Evolutionary conservation across 2,888 invertebrate species (phyloP).

Genomic region (Euplexia lucipara): DNA sequence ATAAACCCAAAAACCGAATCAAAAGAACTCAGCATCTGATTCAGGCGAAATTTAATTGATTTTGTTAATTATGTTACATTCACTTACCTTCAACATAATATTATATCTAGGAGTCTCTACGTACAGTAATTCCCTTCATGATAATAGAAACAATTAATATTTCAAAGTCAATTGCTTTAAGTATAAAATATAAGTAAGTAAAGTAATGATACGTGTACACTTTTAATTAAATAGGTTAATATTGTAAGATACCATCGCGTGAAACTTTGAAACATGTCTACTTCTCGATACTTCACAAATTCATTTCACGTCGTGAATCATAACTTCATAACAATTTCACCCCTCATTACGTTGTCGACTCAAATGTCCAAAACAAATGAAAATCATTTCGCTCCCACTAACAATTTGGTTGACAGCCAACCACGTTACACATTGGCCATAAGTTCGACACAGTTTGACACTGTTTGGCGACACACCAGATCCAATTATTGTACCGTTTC

Average conservation of each 20-base stretch:
- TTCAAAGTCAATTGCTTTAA: neutral
- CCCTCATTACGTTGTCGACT: slow-evolving; percentile 13
- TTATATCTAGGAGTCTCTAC: too few relatives aligned
- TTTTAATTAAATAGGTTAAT: slow-evolving; percentile 13
- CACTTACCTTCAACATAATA: too few relatives aligned
- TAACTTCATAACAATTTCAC: slow-evolving; percentile 40
- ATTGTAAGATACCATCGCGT: too few relatives aligned
- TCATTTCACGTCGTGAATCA: slow-evolving; percentile 6
- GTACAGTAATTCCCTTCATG: neutral
- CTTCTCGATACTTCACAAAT: slow-evolving; percentile 8
- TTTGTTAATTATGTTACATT: too few relatives aligned
- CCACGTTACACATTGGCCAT: slow-evolving; percentile 16
- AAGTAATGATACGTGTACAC: neutral
- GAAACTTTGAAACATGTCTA: slow-evolving; percentile 2
- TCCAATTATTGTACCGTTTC: slow-evolving; percentile 50
- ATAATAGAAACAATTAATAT: neutral
- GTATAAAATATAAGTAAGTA: neutral
- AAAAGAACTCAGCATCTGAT: neutral
- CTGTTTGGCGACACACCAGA: slow-evolving; percentile 57
- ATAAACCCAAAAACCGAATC: neutral
- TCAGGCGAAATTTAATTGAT: too few relatives aligned
- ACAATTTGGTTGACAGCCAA: slow-evolving; percentile 58
- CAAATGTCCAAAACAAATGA: slow-evolving; percentile 41
- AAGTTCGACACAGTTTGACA: slow-evolving; percentile 44
- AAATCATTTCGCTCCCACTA: slow-evolving; percentile 23